Evolutionary conservation across 2,888 invertebrate species (phyloP), one percentile per base, ranked within the genome.

Genomic region (Operophtera brumata): DNA sequence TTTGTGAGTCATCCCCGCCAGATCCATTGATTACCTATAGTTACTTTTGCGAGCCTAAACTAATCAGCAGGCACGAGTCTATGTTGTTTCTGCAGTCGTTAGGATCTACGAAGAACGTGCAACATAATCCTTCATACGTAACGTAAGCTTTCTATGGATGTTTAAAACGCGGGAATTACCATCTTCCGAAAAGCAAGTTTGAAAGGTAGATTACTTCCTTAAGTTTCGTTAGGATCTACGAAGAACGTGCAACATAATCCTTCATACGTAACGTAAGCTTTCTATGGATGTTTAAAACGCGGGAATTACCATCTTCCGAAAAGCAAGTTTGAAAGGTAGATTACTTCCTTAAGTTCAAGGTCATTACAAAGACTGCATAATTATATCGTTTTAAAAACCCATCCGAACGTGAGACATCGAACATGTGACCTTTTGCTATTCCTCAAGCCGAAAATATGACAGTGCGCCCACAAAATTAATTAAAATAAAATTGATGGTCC

Each of bases 291-390:
- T 25, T 37, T 34, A 12, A 11, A 47, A 48, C 35, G 20, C n/a
- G 36, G 42, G 37, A 43, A 49, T 40, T 48, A 39, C 45, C 28
- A 46, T 39, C 35, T 30, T 26, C 13, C 11, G 14, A 37, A 7
- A 26, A 41, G 45, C 43, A 35, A 14, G 50, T 41, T 47, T 44
- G 34, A 9, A 43, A 42, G 32, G 12, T 40, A 37, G 14, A 37
- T 45, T 50, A 48, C 44, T 47, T 59, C 59, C 54, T n/a, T n/a
- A n/a, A n/a, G 57, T 55, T 55, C 51, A 59, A 59, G 59, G 51
- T 51, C 13, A 7, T 7, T 0, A 37, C 35, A 20, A 25, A n/a
- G n/a, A n/a, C n/a, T 13, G 8, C 20, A n/a, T 47, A 20, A 25
- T n/a, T 48, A 40, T 37, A 36, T 12, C 9, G 35, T 46, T 36